A percentile compares a stretch with the other conserved stretches of the same genome.
Evolutionary conservation across 2,888 invertebrate genomes (phyloP).

Genomic region (Thymelicus acteon): DNA sequence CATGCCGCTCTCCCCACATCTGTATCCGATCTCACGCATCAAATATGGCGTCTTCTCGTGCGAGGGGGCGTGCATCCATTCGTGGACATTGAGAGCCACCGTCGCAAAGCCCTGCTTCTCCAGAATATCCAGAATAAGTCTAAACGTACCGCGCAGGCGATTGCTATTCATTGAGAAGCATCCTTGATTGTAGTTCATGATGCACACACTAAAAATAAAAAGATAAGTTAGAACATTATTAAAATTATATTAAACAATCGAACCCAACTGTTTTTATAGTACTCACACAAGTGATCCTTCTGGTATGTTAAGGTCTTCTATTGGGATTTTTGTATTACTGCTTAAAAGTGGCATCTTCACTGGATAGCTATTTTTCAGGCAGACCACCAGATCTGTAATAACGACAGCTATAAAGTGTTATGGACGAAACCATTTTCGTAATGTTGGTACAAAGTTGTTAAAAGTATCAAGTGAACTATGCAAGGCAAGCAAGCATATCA

Average conservation of each 20-base stretch:
- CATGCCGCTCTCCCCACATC: slow-evolving; percentile 78
- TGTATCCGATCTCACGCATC: slow-evolving; percentile 79
- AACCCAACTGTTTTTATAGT: not conserved
- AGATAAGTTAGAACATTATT: slow-evolving; percentile 6
- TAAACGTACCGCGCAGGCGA: slow-evolving; percentile 79
- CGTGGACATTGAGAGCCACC: slow-evolving; percentile 79
- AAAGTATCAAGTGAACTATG: too few relatives aligned
- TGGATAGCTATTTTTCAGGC: slow-evolving; percentile 63
- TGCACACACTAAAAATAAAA: slow-evolving; percentile 83
- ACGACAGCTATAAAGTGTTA: not conserved
- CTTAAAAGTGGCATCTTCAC: slow-evolving; percentile 50
- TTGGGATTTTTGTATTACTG: slow-evolving; percentile 51
- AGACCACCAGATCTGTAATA: slow-evolving; percentile 65
- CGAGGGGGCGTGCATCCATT: slow-evolving; percentile 82
- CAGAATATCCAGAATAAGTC: slow-evolving; percentile 81
- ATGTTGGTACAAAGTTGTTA: too few relatives aligned
- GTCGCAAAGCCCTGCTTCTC: slow-evolving; percentile 84
- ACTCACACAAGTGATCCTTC: slow-evolving; percentile 64
- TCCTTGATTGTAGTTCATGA: slow-evolving; percentile 79
- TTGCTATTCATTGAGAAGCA: slow-evolving; percentile 86
- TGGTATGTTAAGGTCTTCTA: slow-evolving; percentile 70
- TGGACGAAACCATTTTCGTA: too few relatives aligned
- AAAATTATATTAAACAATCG: not conserved
- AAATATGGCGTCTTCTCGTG: slow-evolving; percentile 87
- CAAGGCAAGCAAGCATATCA: too few relatives aligned